These are phyloP conservation scores for Malaclemys terrapin DNA, from an alignment of 2,113 vertebrate genomes.

Conservation along the genomic window DNA sequence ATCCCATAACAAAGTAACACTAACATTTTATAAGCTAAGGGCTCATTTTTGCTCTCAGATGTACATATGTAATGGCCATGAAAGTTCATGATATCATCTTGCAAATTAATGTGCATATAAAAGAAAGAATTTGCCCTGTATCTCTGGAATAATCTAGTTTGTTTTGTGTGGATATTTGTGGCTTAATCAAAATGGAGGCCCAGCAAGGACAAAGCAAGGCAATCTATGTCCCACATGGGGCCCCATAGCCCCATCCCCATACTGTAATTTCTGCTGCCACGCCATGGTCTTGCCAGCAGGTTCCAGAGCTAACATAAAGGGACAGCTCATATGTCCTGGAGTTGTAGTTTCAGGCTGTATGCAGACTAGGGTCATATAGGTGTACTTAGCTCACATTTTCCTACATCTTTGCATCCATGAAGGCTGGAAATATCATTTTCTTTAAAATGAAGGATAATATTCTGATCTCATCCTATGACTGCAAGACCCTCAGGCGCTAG, in stretches of 20 bases:
- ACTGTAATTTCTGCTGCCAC: fast-evolving
- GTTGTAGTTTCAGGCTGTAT: not conserved
- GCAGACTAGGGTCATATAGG: not conserved
- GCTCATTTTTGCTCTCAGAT: not conserved
- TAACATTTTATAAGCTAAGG: not conserved
- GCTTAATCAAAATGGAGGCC: not conserved
- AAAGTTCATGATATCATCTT: not conserved
- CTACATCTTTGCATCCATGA: not conserved
- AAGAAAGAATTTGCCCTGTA: not conserved
- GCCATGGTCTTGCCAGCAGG: fast-evolving
- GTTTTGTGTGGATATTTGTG: not conserved
- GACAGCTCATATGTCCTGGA: not conserved
- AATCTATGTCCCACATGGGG: not conserved
- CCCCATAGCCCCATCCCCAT: not conserved
- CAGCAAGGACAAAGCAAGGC: not conserved
- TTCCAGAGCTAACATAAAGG: not conserved
- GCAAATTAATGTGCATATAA: not conserved
- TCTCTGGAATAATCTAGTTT: not conserved
- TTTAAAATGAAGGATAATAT: not conserved
- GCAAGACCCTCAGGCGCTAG: not conserved
- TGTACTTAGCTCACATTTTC: not conserved
- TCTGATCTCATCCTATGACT: not conserved
- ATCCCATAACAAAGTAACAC: not conserved
- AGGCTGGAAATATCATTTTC: not conserved
- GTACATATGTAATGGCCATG: not conserved